phyloP scores from a whole-genome alignment of 2,797 vertebrate species.

The Cyprinodon diabolis region DNA sequence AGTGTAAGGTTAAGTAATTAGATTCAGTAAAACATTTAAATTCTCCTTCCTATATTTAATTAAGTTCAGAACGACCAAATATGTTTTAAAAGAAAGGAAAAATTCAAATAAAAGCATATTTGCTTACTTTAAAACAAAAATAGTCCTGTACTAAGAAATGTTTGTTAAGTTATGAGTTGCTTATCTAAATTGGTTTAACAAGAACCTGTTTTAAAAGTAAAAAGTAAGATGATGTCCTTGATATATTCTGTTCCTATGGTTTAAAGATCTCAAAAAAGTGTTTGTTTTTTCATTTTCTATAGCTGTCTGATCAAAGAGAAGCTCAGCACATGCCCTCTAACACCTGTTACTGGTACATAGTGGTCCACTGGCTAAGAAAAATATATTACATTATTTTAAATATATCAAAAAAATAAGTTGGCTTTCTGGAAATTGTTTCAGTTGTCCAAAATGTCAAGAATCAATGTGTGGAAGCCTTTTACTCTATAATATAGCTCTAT shows the following conservation, averaged over 20 bases:
- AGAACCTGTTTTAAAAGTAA: neutral
- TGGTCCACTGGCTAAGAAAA: neutral
- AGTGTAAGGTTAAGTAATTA: slow-evolving; percentile 49
- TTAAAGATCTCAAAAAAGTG: neutral
- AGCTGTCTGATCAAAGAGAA: neutral
- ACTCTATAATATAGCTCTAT: neutral
- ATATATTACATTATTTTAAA: neutral
- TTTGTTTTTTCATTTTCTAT: neutral
- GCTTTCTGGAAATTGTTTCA: neutral
- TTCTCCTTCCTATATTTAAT: slow-evolving; percentile 16
- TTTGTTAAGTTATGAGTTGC: neutral
- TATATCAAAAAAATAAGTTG: neutral
- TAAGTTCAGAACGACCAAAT: neutral
- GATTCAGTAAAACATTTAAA: slow-evolving; percentile 33
- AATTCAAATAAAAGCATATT: neutral
- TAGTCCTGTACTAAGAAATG: neutral
- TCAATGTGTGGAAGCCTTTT: neutral
- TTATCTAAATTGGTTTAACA: neutral
- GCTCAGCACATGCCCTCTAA: too few species aligned
- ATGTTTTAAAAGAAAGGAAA: neutral
- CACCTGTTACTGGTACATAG: too few species aligned
- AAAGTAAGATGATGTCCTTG: neutral
- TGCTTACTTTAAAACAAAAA: neutral
- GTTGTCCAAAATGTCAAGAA: neutral
- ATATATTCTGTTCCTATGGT: neutral